Conservation (phyloP, 1,140 invertebrate genomes). For the Periplaneta americana region DNA sequence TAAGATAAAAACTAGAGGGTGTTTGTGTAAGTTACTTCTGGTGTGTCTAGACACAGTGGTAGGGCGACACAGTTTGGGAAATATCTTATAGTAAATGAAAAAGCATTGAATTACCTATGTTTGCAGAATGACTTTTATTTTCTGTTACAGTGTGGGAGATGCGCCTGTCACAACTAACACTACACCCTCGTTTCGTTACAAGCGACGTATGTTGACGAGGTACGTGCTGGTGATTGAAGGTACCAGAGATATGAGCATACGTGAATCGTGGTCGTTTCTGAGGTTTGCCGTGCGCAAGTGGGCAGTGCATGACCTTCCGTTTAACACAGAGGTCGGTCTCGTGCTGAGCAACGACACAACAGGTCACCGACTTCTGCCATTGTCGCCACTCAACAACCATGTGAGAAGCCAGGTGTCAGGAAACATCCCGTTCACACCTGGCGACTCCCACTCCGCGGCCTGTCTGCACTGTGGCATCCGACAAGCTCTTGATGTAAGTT, state of each 20-base stretch:
- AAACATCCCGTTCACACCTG: constrained; percentile 43
- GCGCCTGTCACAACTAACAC: constrained; percentile 21
- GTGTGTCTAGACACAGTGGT: too few relatives aligned
- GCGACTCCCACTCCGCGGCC: constrained; percentile 37
- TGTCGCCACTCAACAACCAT: constrained; percentile 30
- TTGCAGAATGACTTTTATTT: too few relatives aligned
- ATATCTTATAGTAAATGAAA: too few relatives aligned
- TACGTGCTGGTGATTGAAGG: constrained; percentile 49
- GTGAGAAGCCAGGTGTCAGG: constrained; percentile 40
- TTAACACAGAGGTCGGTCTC: constrained; percentile 40
- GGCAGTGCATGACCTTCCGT: constrained; percentile 44
- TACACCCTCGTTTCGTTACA: constrained; percentile 40
- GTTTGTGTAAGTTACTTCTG: too few relatives aligned
- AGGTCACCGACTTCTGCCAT: constrained; percentile 29
- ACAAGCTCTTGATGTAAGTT: constrained; percentile 39
- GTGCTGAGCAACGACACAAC: constrained; percentile 37
- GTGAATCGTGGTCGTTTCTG: constrained; percentile 54
- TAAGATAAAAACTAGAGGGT: too few relatives aligned
- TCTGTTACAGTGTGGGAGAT: constrained; percentile 3
- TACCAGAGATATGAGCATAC: constrained; percentile 44
- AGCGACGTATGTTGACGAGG: constrained; percentile 40
- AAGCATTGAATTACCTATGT: too few relatives aligned
- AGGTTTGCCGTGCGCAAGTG: constrained; percentile 49
- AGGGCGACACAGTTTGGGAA: too few relatives aligned
- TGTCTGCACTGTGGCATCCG: constrained; percentile 45